Evolutionary conservation across 2,888 invertebrate species (phyloP), one percentile per base, ranked within the genome.

Genomic region (Philhelius pedissequus): DNA sequence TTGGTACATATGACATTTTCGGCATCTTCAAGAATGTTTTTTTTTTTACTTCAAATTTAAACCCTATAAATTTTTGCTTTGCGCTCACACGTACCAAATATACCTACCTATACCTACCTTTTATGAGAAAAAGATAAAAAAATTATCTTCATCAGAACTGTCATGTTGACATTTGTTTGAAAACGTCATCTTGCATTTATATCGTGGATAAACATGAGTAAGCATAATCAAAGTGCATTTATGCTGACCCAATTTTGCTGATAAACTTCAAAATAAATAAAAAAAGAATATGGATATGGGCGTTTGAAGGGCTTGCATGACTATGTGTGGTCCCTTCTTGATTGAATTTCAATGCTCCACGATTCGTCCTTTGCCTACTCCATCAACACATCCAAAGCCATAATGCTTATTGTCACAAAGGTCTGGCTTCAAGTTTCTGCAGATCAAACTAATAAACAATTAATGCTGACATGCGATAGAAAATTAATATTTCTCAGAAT

Each of bases 151-250:
- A 50, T 25, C 70, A 22, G 32, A 64, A 70, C 32, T 58, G 50
- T 54, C 70, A 35, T 56, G 62, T 70, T 70, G 77, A 78, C 77
- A 64, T 38, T 70, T 77, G 4, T 62, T 56, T 48, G n/a, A 64
- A 64, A 43, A 77, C 77, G 77, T 40, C 76, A 60, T 43, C 20
- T 58, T 70, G 77, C 64, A 60, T 64, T 38, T 45, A 6, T 11
- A 30, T 74, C 43, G 8, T 13, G 60, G 50, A 62, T 73, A 48
- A 70, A 54, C 40, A 69, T 64, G 50, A 50, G 43, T 43, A 45
- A 48, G 22, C 20, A n/a, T n/a, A 35, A 27, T 68, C 27, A 4
- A 60, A 77, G 71, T 77, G 62, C 45, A 71, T 64, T 35, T 48
- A 43, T 79, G 64, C 73, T 68, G 68, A 68, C 60, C 73, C 43